Evolutionary conservation across 1,140 invertebrate genomes (phyloP), one percentile per base, ranked within the genome.

Genomic region (Ectropis grisescens): DNA sequence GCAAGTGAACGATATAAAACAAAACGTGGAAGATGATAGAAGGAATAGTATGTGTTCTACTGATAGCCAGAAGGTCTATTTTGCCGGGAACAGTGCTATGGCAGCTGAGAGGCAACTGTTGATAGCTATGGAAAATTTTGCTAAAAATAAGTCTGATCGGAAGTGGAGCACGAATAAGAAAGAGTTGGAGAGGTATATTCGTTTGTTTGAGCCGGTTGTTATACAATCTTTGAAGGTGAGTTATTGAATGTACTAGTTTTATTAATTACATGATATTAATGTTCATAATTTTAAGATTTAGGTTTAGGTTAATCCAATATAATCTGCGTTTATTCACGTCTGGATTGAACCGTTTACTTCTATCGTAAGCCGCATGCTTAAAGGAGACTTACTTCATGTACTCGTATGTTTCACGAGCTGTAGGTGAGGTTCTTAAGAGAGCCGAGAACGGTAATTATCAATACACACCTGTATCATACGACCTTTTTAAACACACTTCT

Each of bases 181-280:
- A 36, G 85, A 87, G 22, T 85, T 96, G 37, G 89, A 89, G 12
- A 88, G 88, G 13, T 95, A 93, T 58, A 95, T 97, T 34, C 85
- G 91, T 34, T 82, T 96, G 19, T 96, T 97, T 80, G 94, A 97
- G 65, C 91, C 93, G 0, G 89, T 96, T 67, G 94, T 97, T 2
- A 94, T 96, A 47, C 92, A 93, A 62, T 88, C 91, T 23, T 75
- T 93, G 44, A 91, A 90, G 81, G 88, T 90, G 56, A 65, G 52
- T 31, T 41, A 11, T 36, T 39, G 22, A 44, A 13, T 38, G 27
- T 32, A 10, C 14, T 11, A 22, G 11, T 25, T 41, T 16, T 14
- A 13, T 39, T 25, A 38, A 32, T 37, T 47, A 15, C 40, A 37
- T 32, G 16, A 32, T 47, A 40, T 38, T 41, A 5, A 15, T 39